Evolutionary conservation across 2,113 vertebrate species (phyloP), one percentile per base, ranked within the genome.

Genomic region (Pollimyrus isidori): DNA sequence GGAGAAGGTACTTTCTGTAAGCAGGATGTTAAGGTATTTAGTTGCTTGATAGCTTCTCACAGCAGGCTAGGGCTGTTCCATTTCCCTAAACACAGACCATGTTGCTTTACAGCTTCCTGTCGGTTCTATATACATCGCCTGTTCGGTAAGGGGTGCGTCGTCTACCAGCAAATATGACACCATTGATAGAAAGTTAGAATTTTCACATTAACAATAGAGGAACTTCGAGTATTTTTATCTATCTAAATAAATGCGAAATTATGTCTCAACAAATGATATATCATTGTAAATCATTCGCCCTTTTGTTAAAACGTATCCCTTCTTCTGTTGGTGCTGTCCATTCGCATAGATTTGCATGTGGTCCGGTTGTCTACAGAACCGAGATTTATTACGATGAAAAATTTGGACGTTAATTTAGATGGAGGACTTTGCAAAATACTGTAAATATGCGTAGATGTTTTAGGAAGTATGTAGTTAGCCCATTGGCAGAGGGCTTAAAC

Each of bases 21-120:
- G 76, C 76, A 49, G 23, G 46, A 26, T 86, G 83, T 49, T 84
- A 10, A 6, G 82, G 45, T 84, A n/a, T 46, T 86, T 50, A 84
- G 82, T 45, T n/a, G 85, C 7, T 35, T 30, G 48, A 26, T 30
- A 86, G 83, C 83, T 49, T 7, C 23, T 46, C 42, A 26, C 3
- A 42, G 46, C 3, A 26, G n/a, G 85, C 15, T 52, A 86, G n/a
- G 19, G 56, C 53, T 45, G 19, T 11, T 56, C 39, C 35, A 87
- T 62, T 87, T 87, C 87, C 87, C 87, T 65, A 87, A 87, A 87
- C 87, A 87, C 52, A 62, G 30, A 87, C 52, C 87, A 87, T 87
- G 52, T 87, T 56, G 50, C 30, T 19, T 21, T 45, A 87, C 87
- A 42, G 23, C 56, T 87, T 87, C 87, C 87, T 58, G 87, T 56